Conservation (phyloP, 2,797 vertebrate species). For the Tapirus indicus region DNA sequence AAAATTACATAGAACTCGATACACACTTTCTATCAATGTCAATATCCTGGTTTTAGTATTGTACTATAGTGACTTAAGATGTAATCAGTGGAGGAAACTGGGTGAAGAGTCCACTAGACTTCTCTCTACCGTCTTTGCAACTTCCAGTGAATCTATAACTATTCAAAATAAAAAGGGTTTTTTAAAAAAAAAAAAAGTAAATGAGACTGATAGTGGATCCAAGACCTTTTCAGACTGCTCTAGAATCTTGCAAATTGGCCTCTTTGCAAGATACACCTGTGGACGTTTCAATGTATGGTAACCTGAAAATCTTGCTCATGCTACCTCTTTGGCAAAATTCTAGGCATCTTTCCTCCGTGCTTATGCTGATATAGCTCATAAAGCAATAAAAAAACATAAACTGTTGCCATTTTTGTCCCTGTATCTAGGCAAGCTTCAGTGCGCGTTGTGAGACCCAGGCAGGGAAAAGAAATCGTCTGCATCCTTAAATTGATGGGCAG, state of each 20-base stretch:
- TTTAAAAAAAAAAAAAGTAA: background rate
- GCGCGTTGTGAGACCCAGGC: background rate
- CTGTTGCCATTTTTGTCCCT: background rate
- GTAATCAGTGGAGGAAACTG: background rate
- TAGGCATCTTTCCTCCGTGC: background rate
- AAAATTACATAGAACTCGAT: background rate
- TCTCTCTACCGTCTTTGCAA: background rate
- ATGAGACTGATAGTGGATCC: background rate
- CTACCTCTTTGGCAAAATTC: slow-evolving; percentile 12
- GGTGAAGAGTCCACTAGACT: accelerated
- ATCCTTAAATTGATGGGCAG: background rate
- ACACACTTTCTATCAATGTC: background rate
- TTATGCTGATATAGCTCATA: background rate
- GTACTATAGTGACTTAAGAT: background rate
- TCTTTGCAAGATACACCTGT: background rate
- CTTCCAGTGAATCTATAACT: background rate
- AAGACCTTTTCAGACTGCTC: background rate
- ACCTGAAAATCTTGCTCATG: slow-evolving; percentile 15
- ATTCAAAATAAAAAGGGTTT: background rate
- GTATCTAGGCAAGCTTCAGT: background rate
- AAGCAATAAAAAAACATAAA: background rate
- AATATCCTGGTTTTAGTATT: background rate
- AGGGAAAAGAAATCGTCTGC: slow-evolving; percentile 34
- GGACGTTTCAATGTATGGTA: background rate
- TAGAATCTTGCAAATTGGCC: background rate